Evolutionary conservation across 2,888 invertebrate species (phyloP).

Genomic region (Agonopterix heracliana): DNA sequence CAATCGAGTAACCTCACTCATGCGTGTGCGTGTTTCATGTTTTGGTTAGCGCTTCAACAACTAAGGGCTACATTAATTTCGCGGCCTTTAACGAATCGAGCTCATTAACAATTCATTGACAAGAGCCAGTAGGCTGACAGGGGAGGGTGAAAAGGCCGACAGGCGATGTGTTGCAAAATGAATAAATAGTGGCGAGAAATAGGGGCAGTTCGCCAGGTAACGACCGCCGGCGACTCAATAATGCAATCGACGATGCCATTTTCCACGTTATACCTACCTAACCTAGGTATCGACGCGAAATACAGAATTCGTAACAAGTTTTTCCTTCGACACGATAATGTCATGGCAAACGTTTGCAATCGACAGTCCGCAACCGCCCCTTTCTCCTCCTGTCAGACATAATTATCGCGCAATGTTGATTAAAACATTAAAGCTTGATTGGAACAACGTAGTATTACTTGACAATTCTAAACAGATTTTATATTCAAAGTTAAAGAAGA

Average conservation of each 20-base stretch:
- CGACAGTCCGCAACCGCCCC: conserved; percentile 61
- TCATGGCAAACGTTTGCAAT: conserved; percentile 60
- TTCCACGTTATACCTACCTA: conserved; percentile 25
- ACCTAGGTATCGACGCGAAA: conserved; percentile 34
- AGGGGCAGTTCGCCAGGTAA: conserved; percentile 68
- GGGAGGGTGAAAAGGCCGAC: conserved; percentile 64
- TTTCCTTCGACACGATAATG: conserved; percentile 65
- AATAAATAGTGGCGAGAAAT: conserved; percentile 73
- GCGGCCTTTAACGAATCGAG: conserved; percentile 66
- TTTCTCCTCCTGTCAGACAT: conserved; percentile 22
- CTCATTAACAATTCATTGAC: conserved; percentile 67
- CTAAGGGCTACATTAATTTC: conserved; percentile 55
- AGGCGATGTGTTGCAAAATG: conserved; percentile 72
- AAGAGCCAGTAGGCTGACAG: conserved; percentile 53
- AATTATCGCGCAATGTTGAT: background rate
- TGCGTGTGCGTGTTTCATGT: conserved; percentile 49
- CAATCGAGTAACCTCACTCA: too few relatives aligned
- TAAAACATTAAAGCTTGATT: background rate
- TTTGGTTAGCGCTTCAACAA: conserved; percentile 57
- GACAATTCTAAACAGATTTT: background rate
- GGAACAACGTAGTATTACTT: background rate
- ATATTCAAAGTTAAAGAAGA: background rate
- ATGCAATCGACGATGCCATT: conserved; percentile 42
- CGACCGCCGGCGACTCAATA: conserved; percentile 56
- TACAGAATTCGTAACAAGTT: conserved; percentile 53